Evolutionary conservation across 2,888 invertebrate genomes (phyloP).

Genomic region (Spodoptera littoralis): DNA sequence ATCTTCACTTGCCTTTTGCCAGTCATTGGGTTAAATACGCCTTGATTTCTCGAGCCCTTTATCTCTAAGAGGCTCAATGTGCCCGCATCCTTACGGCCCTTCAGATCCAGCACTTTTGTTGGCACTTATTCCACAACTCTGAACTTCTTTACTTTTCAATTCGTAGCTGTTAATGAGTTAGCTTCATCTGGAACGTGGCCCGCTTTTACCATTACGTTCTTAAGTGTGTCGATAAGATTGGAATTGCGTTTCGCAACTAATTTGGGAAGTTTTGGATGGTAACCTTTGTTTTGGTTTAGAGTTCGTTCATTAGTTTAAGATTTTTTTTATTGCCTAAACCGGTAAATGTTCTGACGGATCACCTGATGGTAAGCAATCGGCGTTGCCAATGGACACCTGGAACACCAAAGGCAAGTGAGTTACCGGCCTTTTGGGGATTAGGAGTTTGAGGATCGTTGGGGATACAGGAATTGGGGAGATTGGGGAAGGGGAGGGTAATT

Average conservation of each 20-base stretch:
- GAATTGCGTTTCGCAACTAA: constrained; percentile 13
- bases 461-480: no score
- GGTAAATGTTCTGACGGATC: no score
- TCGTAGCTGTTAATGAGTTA: constrained; percentile 57
- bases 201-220: constrained; percentile 22
- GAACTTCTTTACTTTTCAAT: constrained; percentile 58
- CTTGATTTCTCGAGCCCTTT: constrained; percentile 44
- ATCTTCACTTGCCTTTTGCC: constrained; percentile 42
- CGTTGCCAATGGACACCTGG: no score
- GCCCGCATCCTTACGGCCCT: constrained; percentile 41
- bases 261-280: constrained; percentile 13
- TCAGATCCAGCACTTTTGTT: constrained; percentile 52
- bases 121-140: constrained; percentile 43
- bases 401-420: no score
- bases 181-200: constrained; percentile 45
- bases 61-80: constrained; percentile 48
- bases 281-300: constrained; percentile 15
- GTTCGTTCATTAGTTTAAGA: not conserved
- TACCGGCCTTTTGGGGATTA: no score
- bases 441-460: no score
- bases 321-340: no score
- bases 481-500: no score
- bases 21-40: constrained; percentile 45
- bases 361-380: no score
- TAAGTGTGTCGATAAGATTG: constrained; percentile 25